Conservation (phyloP, 1,140 invertebrate species). For the Orussus abietinus region DNA sequence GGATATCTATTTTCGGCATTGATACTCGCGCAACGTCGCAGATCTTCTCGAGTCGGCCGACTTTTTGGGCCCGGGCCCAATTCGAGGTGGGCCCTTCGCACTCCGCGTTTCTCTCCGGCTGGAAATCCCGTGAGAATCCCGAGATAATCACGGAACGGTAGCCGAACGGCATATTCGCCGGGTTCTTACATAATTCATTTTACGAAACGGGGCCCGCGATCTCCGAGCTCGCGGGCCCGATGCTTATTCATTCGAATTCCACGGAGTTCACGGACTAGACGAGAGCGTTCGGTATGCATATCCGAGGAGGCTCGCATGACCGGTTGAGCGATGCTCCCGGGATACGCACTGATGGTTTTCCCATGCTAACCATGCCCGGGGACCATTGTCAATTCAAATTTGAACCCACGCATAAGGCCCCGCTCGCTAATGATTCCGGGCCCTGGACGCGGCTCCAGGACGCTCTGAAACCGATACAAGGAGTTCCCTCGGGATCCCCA, state of each 20-base stretch:
- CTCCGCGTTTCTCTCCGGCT: constrained; percentile 25
- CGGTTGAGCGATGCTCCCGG: constrained; percentile 27
- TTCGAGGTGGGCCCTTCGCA: too few species aligned
- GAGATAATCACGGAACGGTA: constrained; percentile 13
- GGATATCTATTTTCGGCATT: too few species aligned
- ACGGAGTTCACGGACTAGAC: constrained; percentile 15
- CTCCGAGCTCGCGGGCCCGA: constrained; percentile 8
- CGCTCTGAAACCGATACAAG: too few species aligned
- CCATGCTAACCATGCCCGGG: constrained; percentile 24
- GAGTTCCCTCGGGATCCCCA: too few species aligned
- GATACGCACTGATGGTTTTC: constrained; percentile 38
- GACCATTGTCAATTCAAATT: constrained; percentile 38
- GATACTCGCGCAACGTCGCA: too few species aligned
- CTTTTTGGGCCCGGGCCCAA: too few species aligned
- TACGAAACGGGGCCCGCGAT: constrained; percentile 19
- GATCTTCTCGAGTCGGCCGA: too few species aligned
- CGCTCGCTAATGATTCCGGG: too few species aligned
- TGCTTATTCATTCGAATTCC: constrained; percentile 16
- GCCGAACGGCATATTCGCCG: constrained; percentile 16
- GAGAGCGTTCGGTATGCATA: constrained; percentile 18
- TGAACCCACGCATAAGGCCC: constrained; percentile 26
- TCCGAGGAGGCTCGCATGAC: constrained; percentile 16
- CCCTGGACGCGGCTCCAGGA: too few species aligned
- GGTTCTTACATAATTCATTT: constrained; percentile 41
- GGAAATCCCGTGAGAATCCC: constrained; percentile 24